phyloP scores from a whole-genome alignment of 2,888 invertebrate genomes.

The Eupithecia inturbata region DNA sequence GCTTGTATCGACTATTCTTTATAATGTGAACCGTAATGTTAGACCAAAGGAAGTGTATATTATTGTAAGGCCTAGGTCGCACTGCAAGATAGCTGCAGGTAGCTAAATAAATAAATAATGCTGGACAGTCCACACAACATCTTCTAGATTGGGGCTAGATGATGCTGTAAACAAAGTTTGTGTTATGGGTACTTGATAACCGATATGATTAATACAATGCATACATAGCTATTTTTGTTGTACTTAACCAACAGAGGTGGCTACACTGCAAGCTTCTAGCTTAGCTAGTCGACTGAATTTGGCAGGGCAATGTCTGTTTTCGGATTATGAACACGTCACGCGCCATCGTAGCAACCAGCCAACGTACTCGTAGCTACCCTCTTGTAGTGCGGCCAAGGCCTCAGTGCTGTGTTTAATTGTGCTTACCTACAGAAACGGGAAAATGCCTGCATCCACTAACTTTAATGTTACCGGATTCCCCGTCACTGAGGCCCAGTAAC shows the following conservation, averaged over 20 bases:
- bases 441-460: constrained; percentile 12
- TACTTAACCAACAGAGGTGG: no score
- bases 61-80: not conserved
- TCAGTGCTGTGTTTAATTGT: constrained; percentile 13
- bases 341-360: not conserved
- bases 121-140: no score
- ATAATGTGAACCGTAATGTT: not conserved
- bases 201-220: no score
- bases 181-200: no score
- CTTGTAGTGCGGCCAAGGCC: not conserved
- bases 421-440: not conserved
- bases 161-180: no score
- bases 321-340: not conserved
- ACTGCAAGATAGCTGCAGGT: not conserved
- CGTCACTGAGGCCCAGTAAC: not conserved
- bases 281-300: not conserved
- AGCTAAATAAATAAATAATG: not conserved
- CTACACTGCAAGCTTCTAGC: not conserved
- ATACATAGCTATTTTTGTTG: no score
- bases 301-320: not conserved
- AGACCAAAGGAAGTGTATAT: not conserved
- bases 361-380: not conserved
- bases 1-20: not conserved
- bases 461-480: constrained; percentile 7
- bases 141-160: not conserved